Percentiles rank a stretch among this genome's conserved stretches.
Conservation (phyloP, 1,140 invertebrate species). For the Hypothenemus hampei region DNA sequence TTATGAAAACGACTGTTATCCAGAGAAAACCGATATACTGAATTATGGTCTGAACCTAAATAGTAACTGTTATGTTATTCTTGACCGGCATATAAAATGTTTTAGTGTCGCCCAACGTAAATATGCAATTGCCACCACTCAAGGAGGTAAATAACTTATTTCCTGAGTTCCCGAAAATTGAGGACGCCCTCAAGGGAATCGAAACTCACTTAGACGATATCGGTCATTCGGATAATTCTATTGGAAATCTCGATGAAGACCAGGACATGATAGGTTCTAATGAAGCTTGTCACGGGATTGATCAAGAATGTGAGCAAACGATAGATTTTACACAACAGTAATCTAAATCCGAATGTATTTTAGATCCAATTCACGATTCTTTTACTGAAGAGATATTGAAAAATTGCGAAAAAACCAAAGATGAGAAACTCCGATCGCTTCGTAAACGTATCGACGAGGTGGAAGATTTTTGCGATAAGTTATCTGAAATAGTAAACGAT, state of each 20-base stretch:
- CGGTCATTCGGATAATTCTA: no score
- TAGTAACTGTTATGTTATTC: no score
- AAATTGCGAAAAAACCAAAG: background rate
- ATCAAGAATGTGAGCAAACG: background rate
- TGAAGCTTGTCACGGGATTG: background rate
- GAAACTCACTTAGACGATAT: slow-evolving; percentile 19
- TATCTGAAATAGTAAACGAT: slow-evolving; percentile 5
- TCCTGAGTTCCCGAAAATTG: slow-evolving; percentile 25
- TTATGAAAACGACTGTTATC: slow-evolving; percentile 21
- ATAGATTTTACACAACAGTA: no score
- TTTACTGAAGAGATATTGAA: slow-evolving; percentile 3
- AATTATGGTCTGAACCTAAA: no score
- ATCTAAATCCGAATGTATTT: no score
- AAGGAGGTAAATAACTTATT: slow-evolving; percentile 10
- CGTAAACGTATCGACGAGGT: slow-evolving; percentile 15
- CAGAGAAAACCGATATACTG: slow-evolving; percentile 4
- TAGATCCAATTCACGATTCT: background rate
- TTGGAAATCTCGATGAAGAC: background rate
- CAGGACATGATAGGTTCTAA: background rate
- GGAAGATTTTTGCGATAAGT: slow-evolving; percentile 16
- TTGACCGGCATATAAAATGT: no score
- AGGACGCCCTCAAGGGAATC: slow-evolving; percentile 26
- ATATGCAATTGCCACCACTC: no score
- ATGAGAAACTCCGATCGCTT: slow-evolving; percentile 2
- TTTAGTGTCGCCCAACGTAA: no score